These are phyloP conservation scores for Crypturellus undulatus DNA, from an alignment of 2,113 vertebrate genomes.

Conservation along the genomic window DNA sequence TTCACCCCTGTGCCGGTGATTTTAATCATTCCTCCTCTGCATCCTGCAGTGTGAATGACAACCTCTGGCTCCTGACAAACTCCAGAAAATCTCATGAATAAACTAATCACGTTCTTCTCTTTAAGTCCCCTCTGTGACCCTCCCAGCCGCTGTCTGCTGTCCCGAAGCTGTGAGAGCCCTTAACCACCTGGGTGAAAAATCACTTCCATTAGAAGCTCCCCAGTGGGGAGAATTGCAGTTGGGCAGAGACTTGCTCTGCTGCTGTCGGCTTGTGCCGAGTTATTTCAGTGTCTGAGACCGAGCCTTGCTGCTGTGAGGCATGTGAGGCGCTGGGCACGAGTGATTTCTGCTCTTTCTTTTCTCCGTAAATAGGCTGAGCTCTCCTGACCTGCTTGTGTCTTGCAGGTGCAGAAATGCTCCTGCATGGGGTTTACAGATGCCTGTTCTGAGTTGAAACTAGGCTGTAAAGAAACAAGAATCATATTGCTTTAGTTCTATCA, in stretches of 20 bases:
- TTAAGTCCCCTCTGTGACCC: not conserved
- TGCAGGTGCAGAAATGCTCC: not conserved
- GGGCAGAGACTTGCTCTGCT: not conserved
- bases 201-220: not conserved
- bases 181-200: not conserved
- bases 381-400: not conserved
- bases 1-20: accelerated
- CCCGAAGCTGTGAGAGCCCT: not conserved
- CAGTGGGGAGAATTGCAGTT: not conserved
- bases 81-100: not conserved
- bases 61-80: not conserved
- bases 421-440: not conserved
- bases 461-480: not conserved
- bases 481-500: not conserved
- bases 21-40: not conserved
- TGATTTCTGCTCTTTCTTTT: not conserved
- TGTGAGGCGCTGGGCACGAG: accelerated
- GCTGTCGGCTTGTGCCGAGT: not conserved
- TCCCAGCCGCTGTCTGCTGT: not conserved
- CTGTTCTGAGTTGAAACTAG: not conserved
- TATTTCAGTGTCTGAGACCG: not conserved
- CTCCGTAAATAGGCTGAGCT: not conserved
- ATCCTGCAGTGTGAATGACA: not conserved
- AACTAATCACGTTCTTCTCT: not conserved
- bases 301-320: not conserved